Conservation (phyloP, 1,140 invertebrate species). For the Neelides sp. region DNA sequence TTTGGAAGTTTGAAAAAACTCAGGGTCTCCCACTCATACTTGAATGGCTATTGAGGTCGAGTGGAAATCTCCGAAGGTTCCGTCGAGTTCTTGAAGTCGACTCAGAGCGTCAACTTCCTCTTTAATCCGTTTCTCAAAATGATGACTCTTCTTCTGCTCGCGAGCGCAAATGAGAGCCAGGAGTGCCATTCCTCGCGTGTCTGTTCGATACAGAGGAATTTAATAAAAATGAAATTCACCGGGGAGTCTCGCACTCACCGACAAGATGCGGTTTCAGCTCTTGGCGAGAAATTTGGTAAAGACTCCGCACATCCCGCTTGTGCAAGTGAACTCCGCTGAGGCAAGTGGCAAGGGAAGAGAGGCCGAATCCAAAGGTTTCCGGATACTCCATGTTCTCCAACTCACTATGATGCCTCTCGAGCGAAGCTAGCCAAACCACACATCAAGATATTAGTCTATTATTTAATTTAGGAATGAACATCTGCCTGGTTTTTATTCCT, state of each 20-base stretch:
- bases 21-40: slow-evolving; percentile 34
- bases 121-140: too few species aligned
- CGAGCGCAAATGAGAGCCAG: slow-evolving; percentile 67
- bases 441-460: not conserved
- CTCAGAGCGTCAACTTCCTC: slow-evolving; percentile 58
- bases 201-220: slow-evolving; percentile 36
- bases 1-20: not conserved
- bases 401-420: slow-evolving; percentile 54
- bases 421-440: slow-evolving; percentile 22
- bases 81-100: slow-evolving; percentile 59
- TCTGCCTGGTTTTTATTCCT: not conserved
- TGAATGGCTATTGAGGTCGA: slow-evolving; percentile 67
- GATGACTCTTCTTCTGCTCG: slow-evolving; percentile 62
- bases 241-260: too few species aligned
- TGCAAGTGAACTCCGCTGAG: slow-evolving; percentile 65
- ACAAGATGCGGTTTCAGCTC: slow-evolving; percentile 11
- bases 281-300: slow-evolving; percentile 60
- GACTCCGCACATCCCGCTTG: slow-evolving; percentile 58
- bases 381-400: slow-evolving; percentile 38
- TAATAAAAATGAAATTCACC: not conserved
- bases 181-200: slow-evolving; percentile 70
- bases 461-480: slow-evolving; percentile 9
- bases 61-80: slow-evolving; percentile 66
- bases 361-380: slow-evolving; percentile 47
- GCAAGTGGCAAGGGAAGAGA: slow-evolving; percentile 54